Evolutionary conservation across 2,113 vertebrate genomes (phyloP), one percentile per base, ranked within the genome.

Genomic region (Ornithorhynchus anatinus): DNA sequence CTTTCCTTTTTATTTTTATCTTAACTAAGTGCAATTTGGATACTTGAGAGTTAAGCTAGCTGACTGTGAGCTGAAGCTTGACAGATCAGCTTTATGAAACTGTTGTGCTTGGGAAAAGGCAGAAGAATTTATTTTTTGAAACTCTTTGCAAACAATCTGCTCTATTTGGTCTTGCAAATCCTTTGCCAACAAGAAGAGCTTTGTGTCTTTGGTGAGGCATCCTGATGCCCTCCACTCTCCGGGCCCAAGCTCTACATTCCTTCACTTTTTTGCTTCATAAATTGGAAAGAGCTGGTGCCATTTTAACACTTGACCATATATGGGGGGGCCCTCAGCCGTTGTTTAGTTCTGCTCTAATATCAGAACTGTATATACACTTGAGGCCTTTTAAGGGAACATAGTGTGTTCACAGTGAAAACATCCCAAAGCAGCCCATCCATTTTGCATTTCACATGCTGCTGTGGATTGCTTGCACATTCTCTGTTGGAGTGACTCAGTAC

Each of bases 361-460:
- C 77, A 82, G 66, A 27, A 38, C 48, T 61, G 80, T 72, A 77
- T 85, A 82, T 60, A 66, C 54, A 43, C 72, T 77, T 52, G 62
- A 82, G 81, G 48, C 93, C 92, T 92, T 94, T 92, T 93, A 93
- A 91, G 91, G 92, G 69, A 89, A 87, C 12, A 10, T 3, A 16
- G 72, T 84, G 35, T 10, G 50, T 79, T 38, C 38, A 51, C 66
- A 73, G 60, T 77, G 84, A 81, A 89, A 85, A 81, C 81, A 84
- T 81, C 79, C 82, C 83, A 39, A 65, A 80, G 88, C 66, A 79
- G 75, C 57, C 47, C 78, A 73, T 91, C 73, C 67, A 73, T 89
- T 92, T 88, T 61, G 59, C 10, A 1, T 52, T 92, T 88, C 63
- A 61, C 10, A 1, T 52, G 59, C 52, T 86, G 61, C 86, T 83